phyloP scores from a whole-genome alignment of 2,888 invertebrate species.

The Thereva unica region DNA sequence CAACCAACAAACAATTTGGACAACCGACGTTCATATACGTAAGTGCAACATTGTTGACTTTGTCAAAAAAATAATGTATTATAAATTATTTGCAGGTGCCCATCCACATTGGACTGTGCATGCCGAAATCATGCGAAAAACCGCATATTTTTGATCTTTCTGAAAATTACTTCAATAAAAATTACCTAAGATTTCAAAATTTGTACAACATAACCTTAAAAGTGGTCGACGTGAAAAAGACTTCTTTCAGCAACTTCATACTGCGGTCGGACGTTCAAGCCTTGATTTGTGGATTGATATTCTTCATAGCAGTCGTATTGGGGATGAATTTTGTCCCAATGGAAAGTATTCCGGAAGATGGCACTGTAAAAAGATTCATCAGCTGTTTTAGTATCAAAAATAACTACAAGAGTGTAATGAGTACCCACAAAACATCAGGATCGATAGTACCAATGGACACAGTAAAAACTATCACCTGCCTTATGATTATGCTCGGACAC shows the following conservation, averaged over 20 bases:
- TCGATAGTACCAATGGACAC: background rate
- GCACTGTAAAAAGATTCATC: background rate
- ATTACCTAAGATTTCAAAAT: background rate
- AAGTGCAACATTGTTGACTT: background rate
- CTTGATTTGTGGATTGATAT: background rate
- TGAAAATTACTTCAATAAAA: background rate
- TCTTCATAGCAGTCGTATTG: background rate
- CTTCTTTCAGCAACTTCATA: background rate
- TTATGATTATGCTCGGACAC: background rate
- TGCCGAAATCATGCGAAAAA: background rate
- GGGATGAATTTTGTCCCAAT: background rate
- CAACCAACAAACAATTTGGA: background rate
- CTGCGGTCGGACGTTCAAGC: background rate
- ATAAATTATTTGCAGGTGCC: background rate
- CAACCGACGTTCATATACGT: background rate
- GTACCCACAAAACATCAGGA: background rate
- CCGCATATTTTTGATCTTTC: background rate
- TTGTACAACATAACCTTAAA: background rate
- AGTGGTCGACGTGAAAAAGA: background rate
- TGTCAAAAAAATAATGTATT: background rate
- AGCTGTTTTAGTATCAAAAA: background rate
- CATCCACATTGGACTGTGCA: background rate
- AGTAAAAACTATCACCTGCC: background rate
- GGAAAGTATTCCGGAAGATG: background rate
- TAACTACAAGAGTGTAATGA: slow-evolving; percentile 2